Evolutionary conservation across 2,113 vertebrate genomes (phyloP).

Genomic region (Hippocampus mohnikei): DNA sequence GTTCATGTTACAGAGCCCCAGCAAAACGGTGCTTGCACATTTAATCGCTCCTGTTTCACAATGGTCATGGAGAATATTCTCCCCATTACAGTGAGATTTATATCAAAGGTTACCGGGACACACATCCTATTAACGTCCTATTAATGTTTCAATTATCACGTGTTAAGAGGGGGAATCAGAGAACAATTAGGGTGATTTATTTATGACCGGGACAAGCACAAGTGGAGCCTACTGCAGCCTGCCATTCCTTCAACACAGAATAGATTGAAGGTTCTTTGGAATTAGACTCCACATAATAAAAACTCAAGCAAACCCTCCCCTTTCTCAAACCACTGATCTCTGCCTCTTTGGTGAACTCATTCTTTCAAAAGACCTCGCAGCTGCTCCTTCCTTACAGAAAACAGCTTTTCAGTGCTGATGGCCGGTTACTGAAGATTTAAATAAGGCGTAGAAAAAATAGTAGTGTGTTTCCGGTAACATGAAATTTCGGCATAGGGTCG

Average conservation of each 20-base stretch:
- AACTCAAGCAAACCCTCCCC: slow-evolving; percentile 35
- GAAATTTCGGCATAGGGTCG: no score
- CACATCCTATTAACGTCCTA: slow-evolving; percentile 66
- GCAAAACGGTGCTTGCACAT: slow-evolving; percentile 48
- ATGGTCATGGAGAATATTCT: slow-evolving; percentile 57
- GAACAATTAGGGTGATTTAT: slow-evolving; percentile 74
- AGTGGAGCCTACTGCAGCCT: slow-evolving; percentile 29
- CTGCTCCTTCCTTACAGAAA: slow-evolving; percentile 70
- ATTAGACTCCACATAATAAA: slow-evolving; percentile 14
- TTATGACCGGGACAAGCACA: slow-evolving; percentile 53
- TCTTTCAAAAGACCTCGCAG: slow-evolving; percentile 70
- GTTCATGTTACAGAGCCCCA: background rate
- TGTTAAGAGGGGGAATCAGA: slow-evolving; percentile 50
- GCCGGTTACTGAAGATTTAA: slow-evolving; percentile 37
- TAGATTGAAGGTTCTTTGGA: slow-evolving; percentile 58
- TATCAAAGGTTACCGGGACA: slow-evolving; percentile 74
- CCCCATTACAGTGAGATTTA: slow-evolving; percentile 64
- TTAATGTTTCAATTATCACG: slow-evolving; percentile 73
- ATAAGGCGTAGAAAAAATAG: no score
- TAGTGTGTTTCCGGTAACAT: no score
- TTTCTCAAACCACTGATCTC: slow-evolving; percentile 66
- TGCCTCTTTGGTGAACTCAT: slow-evolving; percentile 69
- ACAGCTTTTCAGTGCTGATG: slow-evolving; percentile 58
- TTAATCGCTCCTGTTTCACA: slow-evolving; percentile 61
- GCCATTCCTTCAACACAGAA: slow-evolving; percentile 62